Evolutionary conservation across 64 coral and sea anemone genomes (phyloP), one percentile per base, ranked within the genome.

Genomic region (Pocillopora verrucosa): DNA sequence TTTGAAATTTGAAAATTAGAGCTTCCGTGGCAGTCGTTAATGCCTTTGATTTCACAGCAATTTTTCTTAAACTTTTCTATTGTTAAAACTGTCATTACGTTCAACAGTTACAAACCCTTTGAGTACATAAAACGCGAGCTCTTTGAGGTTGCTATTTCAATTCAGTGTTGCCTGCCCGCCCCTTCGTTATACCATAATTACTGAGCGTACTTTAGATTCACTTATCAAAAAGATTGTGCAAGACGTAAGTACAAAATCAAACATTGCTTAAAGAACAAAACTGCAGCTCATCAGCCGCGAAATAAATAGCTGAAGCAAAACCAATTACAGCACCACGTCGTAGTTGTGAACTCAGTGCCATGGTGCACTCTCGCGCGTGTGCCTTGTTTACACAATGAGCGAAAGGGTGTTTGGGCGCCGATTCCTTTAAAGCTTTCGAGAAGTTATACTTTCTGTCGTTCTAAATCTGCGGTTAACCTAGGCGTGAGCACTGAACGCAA

Each of bases 141-240:
- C 82, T 85, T 85, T 72, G 72, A 85, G 82, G 82, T 30, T 85
- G 82, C 64, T 56, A 85, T 85, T 85, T 85, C 82, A 85, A 85
- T 85, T 51, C 68, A 51, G 9, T 57, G 82, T 51, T 41, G 41
- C 17, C 10, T 72, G 11, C 65, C 82, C 82, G 82, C 82, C 82
- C 65, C 82, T 72, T 72, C 37, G 63, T 85, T 85, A 85, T 19
- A 14, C 67, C 64, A 56, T 85, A 85, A 85, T 85, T 57, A 85
- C 72, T 34, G 13, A 20, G 19, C 82, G 63, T 85, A 58, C 65
- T 85, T 72, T 72, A 72, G 65, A 85, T 85, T 85, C 82, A 85
- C 65, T 85, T 85, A 85, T 85, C 63, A 85, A 56, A 72, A 72
- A 85, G 82, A 85, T 85, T 85, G 58, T 65, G 65, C 64, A 6